Evolutionary conservation across 2,113 vertebrate genomes (phyloP).

Genomic region (cat (Felis catus)): DNA sequence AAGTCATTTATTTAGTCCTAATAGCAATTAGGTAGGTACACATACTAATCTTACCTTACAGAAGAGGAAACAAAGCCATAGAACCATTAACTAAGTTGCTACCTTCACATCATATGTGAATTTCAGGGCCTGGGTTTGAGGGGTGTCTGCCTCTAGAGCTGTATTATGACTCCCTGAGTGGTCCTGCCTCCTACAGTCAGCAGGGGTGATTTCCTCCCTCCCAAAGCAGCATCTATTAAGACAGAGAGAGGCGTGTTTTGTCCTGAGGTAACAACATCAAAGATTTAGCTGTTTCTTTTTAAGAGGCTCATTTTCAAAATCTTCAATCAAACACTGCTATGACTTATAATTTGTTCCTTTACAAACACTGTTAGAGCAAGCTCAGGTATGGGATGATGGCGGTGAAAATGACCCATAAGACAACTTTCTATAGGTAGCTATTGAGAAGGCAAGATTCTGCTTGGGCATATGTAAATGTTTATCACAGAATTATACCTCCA

Average conservation of each 20-base stretch:
- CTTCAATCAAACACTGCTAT: background rate
- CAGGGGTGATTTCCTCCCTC: no score
- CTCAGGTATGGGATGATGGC: background rate
- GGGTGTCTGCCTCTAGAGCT: background rate
- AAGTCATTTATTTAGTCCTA: background rate
- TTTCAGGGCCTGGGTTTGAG: background rate
- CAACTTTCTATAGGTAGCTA: background rate
- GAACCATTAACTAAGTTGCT: no score
- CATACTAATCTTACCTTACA: background rate
- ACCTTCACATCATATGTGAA: background rate
- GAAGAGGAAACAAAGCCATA: background rate
- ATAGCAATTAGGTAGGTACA: background rate
- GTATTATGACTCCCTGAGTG: no score
- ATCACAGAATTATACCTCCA: background rate
- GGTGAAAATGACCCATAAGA: background rate
- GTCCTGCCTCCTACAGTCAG: background rate
- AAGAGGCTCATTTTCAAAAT: background rate
- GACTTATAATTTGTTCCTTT: background rate
- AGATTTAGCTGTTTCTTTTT: background rate
- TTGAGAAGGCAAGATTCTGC: background rate
- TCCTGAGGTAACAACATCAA: background rate
- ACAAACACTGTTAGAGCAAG: background rate
- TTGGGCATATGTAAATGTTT: background rate
- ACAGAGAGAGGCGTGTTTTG: background rate
- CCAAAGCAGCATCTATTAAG: background rate